These are phyloP conservation scores for Lucifuga dentata DNA, from an alignment of 2,113 vertebrate species.

Conservation along the genomic window DNA sequence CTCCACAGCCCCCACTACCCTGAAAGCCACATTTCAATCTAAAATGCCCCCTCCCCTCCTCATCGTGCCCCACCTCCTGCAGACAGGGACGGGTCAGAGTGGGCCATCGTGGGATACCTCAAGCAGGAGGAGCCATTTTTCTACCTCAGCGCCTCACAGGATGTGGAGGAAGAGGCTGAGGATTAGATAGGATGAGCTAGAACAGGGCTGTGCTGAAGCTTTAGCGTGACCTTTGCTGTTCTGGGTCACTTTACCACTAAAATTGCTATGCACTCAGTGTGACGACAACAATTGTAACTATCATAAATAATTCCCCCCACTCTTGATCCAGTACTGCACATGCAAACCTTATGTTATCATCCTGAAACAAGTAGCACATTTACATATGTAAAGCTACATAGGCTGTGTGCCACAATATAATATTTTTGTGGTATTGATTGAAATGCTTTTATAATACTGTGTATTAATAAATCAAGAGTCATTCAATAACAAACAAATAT, in stretches of 20 bases:
- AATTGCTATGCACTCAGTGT: not conserved
- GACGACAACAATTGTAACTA: not conserved
- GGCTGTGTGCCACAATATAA: too few relatives aligned
- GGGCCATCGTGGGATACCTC: constrained; percentile 68
- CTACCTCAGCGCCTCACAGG: constrained; percentile 58
- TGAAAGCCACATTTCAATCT: constrained; percentile 82
- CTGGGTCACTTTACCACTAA: not conserved
- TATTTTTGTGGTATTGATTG: too few relatives aligned
- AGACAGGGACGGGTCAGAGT: constrained; percentile 68
- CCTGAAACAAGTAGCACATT: constrained; percentile 4
- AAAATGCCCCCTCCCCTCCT: constrained; percentile 44
- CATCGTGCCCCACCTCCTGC: constrained; percentile 60
- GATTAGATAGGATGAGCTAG: constrained; percentile 57
- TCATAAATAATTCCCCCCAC: not conserved
- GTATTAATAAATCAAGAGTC: too few relatives aligned
- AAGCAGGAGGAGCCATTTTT: constrained; percentile 59
- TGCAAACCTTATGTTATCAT: not conserved
- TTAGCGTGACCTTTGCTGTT: too few relatives aligned
- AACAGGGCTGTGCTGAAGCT: not conserved
- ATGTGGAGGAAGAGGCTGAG: constrained; percentile 24
- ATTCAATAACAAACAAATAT: constrained; percentile 2
- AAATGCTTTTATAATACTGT: too few relatives aligned
- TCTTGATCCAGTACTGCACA: not conserved
- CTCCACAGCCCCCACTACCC: constrained; percentile 73
- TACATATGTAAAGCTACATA: constrained; percentile 3